Evolutionary conservation across 2,888 invertebrate genomes (phyloP).

Genomic region (Cephalotes varians): DNA sequence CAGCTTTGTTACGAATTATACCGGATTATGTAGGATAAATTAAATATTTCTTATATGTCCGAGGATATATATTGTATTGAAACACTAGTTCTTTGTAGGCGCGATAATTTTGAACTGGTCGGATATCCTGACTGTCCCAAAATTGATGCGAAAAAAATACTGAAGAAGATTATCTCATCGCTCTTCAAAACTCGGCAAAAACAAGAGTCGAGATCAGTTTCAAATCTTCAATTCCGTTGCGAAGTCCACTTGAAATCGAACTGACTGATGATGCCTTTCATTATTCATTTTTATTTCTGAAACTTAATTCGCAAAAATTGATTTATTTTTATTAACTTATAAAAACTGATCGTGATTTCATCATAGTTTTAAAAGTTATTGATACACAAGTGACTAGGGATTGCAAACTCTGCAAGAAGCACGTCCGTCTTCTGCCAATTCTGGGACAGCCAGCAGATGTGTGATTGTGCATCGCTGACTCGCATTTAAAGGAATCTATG

Average conservation of each 20-base stretch:
- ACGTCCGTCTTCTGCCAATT: not conserved
- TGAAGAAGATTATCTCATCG: not conserved
- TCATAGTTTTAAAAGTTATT: not conserved
- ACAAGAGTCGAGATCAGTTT: not conserved
- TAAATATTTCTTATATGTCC: constrained; percentile 5
- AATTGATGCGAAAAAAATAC: not conserved
- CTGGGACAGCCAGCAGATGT: not conserved
- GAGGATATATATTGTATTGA: not conserved
- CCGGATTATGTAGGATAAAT: not conserved
- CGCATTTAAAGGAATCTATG: constrained; percentile 33
- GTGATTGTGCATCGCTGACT: not conserved
- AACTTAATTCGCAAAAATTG: not conserved
- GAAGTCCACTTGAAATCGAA: not conserved
- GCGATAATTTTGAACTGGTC: not conserved
- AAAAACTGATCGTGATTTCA: not conserved
- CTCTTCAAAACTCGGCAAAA: not conserved
- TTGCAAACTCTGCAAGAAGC: not conserved
- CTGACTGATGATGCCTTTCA: not conserved
- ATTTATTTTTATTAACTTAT: too few relatives aligned
- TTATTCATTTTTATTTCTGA: not conserved
- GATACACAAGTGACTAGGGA: not conserved
- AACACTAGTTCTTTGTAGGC: not conserved
- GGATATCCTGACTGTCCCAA: not conserved
- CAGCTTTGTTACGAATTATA: not conserved
- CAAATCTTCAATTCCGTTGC: not conserved